A percentile compares a stretch with the other conserved stretches of the same genome.
Evolutionary conservation across 2,888 invertebrate species (phyloP).

Genomic region (Caenorhabditis imperialis): DNA sequence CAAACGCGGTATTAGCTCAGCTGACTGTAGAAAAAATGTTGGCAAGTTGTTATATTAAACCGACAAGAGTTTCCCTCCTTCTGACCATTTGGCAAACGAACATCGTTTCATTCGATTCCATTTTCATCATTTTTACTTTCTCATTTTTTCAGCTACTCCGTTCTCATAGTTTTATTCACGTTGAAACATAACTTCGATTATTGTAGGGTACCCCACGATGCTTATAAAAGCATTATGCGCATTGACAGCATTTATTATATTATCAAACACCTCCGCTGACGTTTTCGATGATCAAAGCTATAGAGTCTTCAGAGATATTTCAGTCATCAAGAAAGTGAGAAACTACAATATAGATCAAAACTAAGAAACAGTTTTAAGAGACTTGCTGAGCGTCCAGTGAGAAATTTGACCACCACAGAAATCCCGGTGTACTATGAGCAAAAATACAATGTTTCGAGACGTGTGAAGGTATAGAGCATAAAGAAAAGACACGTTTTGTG

Average conservation of each 20-base stretch:
- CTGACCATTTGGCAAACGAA: conserved; percentile 28
- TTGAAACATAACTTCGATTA: neutral
- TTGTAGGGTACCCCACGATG: conserved; percentile 45
- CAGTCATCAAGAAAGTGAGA: conserved; percentile 33
- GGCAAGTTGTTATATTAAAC: conserved; percentile 47
- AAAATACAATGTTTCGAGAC: conserved; percentile 27
- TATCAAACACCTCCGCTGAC: conserved; percentile 12
- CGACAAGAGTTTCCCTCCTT: conserved; percentile 27
- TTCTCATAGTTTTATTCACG: too few relatives aligned
- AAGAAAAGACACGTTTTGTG: neutral
- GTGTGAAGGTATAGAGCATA: conserved; percentile 16
- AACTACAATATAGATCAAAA: neutral
- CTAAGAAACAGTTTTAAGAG: conserved; percentile 1
- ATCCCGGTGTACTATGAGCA: conserved; percentile 23
- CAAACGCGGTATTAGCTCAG: conserved; percentile 43
- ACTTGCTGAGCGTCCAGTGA: conserved; percentile 17
- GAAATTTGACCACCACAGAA: conserved; percentile 22
- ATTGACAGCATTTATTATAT: conserved; percentile 12
- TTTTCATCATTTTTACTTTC: neutral
- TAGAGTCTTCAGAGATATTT: conserved; percentile 31
- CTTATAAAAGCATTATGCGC: conserved; percentile 42
- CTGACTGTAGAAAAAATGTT: conserved; percentile 42
- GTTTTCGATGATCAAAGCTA: conserved; percentile 22
- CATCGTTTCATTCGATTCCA: too few relatives aligned
- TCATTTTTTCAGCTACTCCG: neutral